phyloP scores from a whole-genome alignment of 2,797 vertebrate species.

The Gallinago solitaria region DNA sequence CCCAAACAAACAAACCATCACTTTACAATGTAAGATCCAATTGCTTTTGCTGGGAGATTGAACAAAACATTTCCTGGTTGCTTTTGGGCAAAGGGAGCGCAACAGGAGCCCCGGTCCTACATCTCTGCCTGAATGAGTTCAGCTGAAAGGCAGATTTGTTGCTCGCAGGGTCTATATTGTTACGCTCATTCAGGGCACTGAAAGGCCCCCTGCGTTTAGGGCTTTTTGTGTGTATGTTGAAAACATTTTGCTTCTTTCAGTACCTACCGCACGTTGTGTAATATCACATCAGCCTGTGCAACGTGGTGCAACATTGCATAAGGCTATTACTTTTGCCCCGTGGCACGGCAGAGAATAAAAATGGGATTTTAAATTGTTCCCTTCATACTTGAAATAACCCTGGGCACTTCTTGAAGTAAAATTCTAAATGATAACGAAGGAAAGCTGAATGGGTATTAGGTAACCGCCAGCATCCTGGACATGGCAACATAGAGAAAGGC shows the following conservation, averaged over 20 bases:
- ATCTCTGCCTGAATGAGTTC: neutral
- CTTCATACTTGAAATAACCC: slow-evolving; percentile 25
- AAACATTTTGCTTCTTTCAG: neutral
- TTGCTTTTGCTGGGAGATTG: neutral
- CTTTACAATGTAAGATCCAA: neutral
- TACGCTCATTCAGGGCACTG: neutral
- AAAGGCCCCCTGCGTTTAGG: neutral
- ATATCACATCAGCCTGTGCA: neutral
- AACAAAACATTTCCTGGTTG: neutral
- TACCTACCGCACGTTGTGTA: neutral
- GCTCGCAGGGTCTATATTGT: neutral
- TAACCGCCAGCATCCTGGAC: neutral
- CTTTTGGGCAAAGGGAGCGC: neutral
- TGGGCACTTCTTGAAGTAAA: neutral
- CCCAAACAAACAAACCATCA: neutral
- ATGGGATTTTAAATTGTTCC: slow-evolving; percentile 18
- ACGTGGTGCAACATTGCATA: neutral
- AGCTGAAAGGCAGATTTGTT: neutral
- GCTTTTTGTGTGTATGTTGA: neutral
- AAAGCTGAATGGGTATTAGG: neutral
- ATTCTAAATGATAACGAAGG: neutral
- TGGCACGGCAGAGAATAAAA: slow-evolving; percentile 28
- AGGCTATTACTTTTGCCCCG: slow-evolving; percentile 28
- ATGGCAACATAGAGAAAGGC: neutral
- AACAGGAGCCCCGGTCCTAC: neutral